phyloP scores from a whole-genome alignment of 2,888 invertebrate species.

The Cylindroiulus punctatus region DNA sequence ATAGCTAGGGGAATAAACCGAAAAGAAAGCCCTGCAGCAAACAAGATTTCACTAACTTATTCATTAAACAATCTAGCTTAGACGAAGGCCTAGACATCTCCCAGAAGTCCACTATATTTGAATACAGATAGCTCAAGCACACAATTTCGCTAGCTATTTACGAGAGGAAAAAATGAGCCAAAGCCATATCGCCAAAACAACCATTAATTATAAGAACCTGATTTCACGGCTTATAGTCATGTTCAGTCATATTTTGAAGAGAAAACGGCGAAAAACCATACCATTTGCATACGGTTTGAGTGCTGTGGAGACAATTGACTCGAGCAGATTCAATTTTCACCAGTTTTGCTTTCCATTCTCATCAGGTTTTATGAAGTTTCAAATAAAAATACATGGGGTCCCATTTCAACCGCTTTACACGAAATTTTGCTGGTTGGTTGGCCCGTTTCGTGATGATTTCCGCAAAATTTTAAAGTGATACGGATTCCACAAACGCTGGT shows the following conservation, averaged over 20 bases:
- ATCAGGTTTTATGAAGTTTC: background rate
- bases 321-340: background rate
- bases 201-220: constrained; percentile 11
- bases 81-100: constrained; percentile 26
- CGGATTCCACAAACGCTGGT: too few species aligned
- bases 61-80: constrained; percentile 44
- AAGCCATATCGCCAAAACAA: constrained; percentile 6
- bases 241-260: background rate
- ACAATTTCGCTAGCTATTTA: background rate
- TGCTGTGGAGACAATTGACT: background rate
- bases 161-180: background rate
- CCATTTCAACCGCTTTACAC: background rate
- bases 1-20: constrained; percentile 43
- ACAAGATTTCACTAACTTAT: constrained; percentile 49
- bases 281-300: background rate
- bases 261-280: background rate
- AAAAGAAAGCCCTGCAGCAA: constrained; percentile 45
- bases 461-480: too few species aligned
- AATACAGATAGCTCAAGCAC: constrained; percentile 43
- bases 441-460: too few species aligned
- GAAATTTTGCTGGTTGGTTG: background rate
- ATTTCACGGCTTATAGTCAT: background rate
- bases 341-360: background rate
- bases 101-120: constrained; percentile 47
- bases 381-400: background rate